Base-by-base conservation (phyloP, 1,140 invertebrate species). In the Aplysia californica region DNA sequence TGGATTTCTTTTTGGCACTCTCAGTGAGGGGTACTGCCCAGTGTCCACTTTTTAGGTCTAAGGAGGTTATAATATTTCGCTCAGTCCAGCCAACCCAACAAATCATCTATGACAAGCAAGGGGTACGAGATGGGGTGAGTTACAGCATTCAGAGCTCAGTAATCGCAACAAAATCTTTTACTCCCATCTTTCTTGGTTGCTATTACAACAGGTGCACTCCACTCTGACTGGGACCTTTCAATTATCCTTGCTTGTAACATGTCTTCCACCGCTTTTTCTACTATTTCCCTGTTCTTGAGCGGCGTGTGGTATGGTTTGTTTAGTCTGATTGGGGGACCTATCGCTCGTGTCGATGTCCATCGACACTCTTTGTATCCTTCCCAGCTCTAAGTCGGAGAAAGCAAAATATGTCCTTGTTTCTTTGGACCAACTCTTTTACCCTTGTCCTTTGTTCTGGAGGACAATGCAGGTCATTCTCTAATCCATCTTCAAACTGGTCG, bases 181-280 rank as follows among this genome's bases (percentile, higher is more conserved):
- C 6, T 1, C 0, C 76, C 59, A 33, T 75, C 73, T 4, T 75
- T 44, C 21, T 66, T 75, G 26, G 59, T 50, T 2, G 67, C 73
- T 56, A 75, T 36, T 1, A 72, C 39, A 20, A 75, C 21, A 6
- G 71, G 64, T 1, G 35, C 61, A 20, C 23, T 41, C 59, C 71
- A 78, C 21, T 41, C 58, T 1, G 64, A 44, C 5, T 31, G 0
- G 2, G 61, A 23, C 10, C 26, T 3, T 3, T 26, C 3, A n/a
- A 78, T 78, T 4, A 78, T 74, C 1, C 58, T 56, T 2, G 38
- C 65, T 20, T 29, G 20, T 0, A 78, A n/a, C 55, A 78, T 69
- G 0, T 78, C 70, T n/a, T 73, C n/a, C 0, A 78, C 36, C 10
- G 59, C 66, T 10, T 39, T 41, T n/a, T 65, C 68, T 0, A 64